Base-by-base conservation (phyloP, 2,888 invertebrate genomes). In the Mayetiola destructor region DNA sequence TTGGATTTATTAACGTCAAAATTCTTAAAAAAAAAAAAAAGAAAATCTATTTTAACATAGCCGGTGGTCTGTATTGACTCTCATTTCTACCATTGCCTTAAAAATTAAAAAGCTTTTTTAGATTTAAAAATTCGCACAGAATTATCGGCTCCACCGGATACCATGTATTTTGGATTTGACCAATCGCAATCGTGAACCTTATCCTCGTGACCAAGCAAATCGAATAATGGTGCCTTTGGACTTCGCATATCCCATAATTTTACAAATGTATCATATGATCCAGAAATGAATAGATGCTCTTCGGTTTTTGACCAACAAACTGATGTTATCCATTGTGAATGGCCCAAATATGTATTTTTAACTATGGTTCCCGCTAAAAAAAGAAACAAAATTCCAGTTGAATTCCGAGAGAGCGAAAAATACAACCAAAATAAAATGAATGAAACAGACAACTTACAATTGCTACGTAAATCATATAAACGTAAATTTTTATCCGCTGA, bases 91-190 rank as follows among this genome's bases (percentile, higher is more conserved):
- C n/a, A n/a, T n/a, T n/a, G n/a, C n/a, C n/a, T n/a, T 35, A 35
- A 58, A 36, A 57, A 35, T 35, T 40, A 18, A 32, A 63, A 65
- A 58, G 68, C 71, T 62, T 77, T 73, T 64, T 78, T 80, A 0
- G 83, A 77, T 69, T 85, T 88, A 69, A 85, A 93, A 69, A 92
- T 82, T 71, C 95, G 84, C 56, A 99, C 79, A 42, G 89, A 85
- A 71, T 93, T 93, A 72, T 99, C 99, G 35, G 88, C 83, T 12
- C 92, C 88, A 32, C 96, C 97, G 59, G 94, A 95, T 59, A 94
- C 78, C 61, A 99, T 81, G 56, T 85, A 79, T 56, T 85, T 77
- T 0, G 87, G 83, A 72, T 88, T 84, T 1, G 91, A 85, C 96
- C 97, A 99, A 73, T 95, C 91, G 63, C 91, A 89, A 69, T 88